Evolutionary conservation across 1,140 invertebrate species (phyloP), one percentile per base, ranked within the genome.

Genomic region (Metopolophium dirhodum): DNA sequence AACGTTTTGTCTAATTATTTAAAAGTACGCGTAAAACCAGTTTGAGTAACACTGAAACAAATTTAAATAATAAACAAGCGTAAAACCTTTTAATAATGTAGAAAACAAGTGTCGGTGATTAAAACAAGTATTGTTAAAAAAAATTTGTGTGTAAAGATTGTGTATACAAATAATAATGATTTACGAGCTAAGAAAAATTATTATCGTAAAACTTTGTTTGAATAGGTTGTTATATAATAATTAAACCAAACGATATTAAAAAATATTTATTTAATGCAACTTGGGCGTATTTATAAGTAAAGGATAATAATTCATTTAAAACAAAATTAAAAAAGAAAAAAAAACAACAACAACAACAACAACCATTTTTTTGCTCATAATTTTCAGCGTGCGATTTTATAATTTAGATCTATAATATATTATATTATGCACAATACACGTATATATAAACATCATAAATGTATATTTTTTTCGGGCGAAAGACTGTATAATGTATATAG

Each of bases 171-270:
- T 45, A n/a, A 51, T 47, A 41, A 88, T 88, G 47, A 88, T 88
- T 88, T 49, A 51, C 30, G 47, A 88, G 47, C 86, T 11, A 47
- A 51, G 47, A 88, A 88, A 47, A 88, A 88, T 88, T 88, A 88
- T 51, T 88, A 88, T 47, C 11, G 47, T n/a, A n/a, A 88, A 88
- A 51, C 4, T 88, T 88, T 49, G 45, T 49, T n/a, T 87, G 9
- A 88, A 20, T 49, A 88, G 30, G 18, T 37, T 41, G 41, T 41
- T 85, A 83, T 23, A 83, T 37, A 83, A 88, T 49, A 49, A 88
- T 49, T 88, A 88, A 47, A 49, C 47, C 20, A 30, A 51, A 88
- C 7, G 30, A 86, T 86, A 86, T 86, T 86, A 30, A 86, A 30
- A 41, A 45, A 47, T 45, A 30, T 45, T 11, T 86, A 30, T 86